These are phyloP conservation scores for Brenthis ino DNA, from an alignment of 2,888 invertebrate species.

Conservation along the genomic window DNA sequence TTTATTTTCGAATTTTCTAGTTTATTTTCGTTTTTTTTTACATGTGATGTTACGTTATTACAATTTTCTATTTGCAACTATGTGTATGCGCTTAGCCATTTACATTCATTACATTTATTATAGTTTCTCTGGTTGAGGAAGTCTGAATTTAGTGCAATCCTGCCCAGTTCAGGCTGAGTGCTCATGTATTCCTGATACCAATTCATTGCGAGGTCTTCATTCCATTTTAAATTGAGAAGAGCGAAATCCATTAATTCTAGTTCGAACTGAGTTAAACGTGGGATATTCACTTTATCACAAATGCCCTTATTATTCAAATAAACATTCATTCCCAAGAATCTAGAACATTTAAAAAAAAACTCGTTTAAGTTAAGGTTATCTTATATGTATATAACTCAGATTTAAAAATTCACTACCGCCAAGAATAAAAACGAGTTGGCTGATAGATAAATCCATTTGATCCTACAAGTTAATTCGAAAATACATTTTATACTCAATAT, in stretches of 20 bases:
- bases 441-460: too few relatives aligned
- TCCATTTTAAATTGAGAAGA: conserved; percentile 42
- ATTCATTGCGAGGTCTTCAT: conserved; percentile 46
- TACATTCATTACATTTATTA: neutral
- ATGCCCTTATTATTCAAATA: conserved; percentile 58
- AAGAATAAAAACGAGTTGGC: too few relatives aligned
- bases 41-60: neutral
- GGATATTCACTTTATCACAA: conserved; percentile 55
- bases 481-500: neutral
- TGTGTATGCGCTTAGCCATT: neutral
- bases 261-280: conserved; percentile 53
- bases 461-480: too few relatives aligned
- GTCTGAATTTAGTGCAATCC: conserved; percentile 44
- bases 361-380: too few relatives aligned
- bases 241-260: conserved; percentile 51
- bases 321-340: conserved; percentile 56
- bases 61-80: neutral
- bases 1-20: too few relatives aligned
- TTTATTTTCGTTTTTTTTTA: neutral
- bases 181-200: conserved; percentile 48
- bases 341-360: conserved; percentile 36
- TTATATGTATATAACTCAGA: too few relatives aligned
- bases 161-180: conserved; percentile 34
- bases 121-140: conserved; percentile 40
- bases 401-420: too few relatives aligned